Percentiles rank a stretch among this genome's conserved stretches.
Conservation (phyloP, 23 tunicate species). For the Ciona savignyi region DNA sequence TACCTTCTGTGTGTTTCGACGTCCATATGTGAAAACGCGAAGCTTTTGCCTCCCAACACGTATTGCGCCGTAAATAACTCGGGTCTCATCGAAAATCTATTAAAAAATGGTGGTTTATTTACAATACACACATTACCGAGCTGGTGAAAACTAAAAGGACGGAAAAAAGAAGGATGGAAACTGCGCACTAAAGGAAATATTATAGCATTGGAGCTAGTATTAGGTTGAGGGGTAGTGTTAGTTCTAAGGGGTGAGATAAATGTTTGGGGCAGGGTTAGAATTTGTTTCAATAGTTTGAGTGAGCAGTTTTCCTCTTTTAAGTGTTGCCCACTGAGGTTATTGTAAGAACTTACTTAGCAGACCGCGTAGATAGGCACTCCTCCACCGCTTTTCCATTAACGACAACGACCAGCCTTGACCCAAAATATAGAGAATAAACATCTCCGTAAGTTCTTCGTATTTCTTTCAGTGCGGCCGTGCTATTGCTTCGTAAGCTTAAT, state of each 20-base stretch:
- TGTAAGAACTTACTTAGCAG: not conserved
- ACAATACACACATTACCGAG: too few species aligned
- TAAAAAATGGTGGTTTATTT: too few species aligned
- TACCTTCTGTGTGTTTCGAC: not conserved
- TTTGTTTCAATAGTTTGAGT: too few species aligned
- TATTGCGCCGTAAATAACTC: not conserved
- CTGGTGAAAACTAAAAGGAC: too few species aligned
- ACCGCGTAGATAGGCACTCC: not conserved
- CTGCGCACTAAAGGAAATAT: too few species aligned
- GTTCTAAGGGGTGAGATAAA: too few species aligned
- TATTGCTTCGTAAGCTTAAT: not conserved
- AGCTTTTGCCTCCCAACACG: not conserved
- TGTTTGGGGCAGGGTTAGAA: too few species aligned
- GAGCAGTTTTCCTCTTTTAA: too few species aligned
- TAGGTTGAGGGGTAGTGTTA: too few species aligned
- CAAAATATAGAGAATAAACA: not conserved
- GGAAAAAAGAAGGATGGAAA: too few species aligned
- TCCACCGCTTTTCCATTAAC: not conserved
- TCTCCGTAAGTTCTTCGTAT: not conserved
- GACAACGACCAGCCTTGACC: not conserved
- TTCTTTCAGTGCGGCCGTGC: not conserved
- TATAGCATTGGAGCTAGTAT: too few species aligned
- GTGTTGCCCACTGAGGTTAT: too few species aligned
- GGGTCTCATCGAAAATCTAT: not conserved
- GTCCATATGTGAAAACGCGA: not conserved